phyloP scores from a whole-genome alignment of 2,888 invertebrate species.

The Andrena fulva region DNA sequence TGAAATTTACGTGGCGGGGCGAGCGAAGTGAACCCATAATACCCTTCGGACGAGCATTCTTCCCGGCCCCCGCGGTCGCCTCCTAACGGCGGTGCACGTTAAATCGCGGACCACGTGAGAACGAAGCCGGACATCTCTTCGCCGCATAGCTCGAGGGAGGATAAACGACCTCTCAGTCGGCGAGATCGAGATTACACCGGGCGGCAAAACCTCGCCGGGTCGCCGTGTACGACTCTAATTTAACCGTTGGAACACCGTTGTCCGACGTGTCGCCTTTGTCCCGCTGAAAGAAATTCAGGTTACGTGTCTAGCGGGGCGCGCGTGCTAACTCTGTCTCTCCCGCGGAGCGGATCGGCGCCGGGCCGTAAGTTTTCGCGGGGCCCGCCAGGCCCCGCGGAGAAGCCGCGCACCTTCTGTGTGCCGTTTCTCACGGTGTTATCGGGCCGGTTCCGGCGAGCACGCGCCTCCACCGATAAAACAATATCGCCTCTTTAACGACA shows the following conservation, averaged over 20 bases:
- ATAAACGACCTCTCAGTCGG: conserved; percentile 69
- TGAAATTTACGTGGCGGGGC: conserved; percentile 18
- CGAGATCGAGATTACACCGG: conserved; percentile 68
- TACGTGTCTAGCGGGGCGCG: conserved; percentile 41
- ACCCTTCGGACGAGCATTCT: conserved; percentile 31
- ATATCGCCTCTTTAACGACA: conserved; percentile 41
- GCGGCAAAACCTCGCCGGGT: conserved; percentile 64
- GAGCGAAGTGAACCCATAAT: conserved; percentile 38
- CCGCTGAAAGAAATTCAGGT: conserved; percentile 62
- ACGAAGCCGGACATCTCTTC: conserved; percentile 64
- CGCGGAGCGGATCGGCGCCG: background rate
- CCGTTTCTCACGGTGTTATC: conserved; percentile 63
- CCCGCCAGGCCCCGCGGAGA: background rate
- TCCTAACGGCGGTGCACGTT: conserved; percentile 34
- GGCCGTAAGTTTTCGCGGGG: background rate
- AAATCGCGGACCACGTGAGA: conserved; percentile 59
- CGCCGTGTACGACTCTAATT: conserved; percentile 65
- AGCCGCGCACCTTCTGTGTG: background rate
- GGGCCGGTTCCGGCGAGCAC: conserved; percentile 41
- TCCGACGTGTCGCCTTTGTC: conserved; percentile 52
- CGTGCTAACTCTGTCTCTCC: background rate
- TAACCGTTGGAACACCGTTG: conserved; percentile 65
- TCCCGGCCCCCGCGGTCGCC: conserved; percentile 40
- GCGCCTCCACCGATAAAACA: conserved; percentile 51
- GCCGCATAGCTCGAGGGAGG: conserved; percentile 66